Evolutionary conservation across 2,797 vertebrate genomes (phyloP).

Genomic region (Trachops cirrhosus): DNA sequence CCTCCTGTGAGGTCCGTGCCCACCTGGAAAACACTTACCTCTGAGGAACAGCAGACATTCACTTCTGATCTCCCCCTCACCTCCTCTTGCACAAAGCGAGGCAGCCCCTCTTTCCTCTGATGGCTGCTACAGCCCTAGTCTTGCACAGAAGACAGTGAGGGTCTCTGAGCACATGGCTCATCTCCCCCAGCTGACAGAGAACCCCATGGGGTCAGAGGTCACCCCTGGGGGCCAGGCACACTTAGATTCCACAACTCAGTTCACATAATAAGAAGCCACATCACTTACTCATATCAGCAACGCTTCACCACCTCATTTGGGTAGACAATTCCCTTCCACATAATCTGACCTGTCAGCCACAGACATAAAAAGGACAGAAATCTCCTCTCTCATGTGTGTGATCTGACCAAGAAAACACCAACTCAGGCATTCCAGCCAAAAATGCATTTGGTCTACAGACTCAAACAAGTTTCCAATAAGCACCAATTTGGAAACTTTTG

Average conservation of each 20-base stretch:
- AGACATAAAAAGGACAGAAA: not conserved
- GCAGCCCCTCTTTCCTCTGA: not conserved
- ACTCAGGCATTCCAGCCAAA: not conserved
- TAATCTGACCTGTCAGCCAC: not conserved
- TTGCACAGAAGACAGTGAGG: not conserved
- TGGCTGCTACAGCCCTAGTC: not conserved
- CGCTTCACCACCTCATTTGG: not conserved
- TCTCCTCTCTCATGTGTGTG: not conserved
- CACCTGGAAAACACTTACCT: not conserved
- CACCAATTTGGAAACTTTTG: not conserved
- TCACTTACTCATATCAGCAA: not conserved
- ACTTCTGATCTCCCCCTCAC: not conserved
- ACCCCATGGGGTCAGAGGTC: not conserved
- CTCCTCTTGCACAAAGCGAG: not conserved
- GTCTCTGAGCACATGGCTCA: not conserved
- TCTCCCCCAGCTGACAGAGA: not conserved
- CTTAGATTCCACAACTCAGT: not conserved
- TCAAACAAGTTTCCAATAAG: not conserved
- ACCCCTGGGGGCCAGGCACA: not conserved
- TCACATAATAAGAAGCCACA: not conserved
- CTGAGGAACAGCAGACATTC: not conserved
- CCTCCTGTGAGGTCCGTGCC: not conserved
- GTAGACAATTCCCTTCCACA: not conserved
- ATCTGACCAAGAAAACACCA: conserved; percentile 1
- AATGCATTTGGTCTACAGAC: not conserved